Conservation (phyloP, 2,888 invertebrate genomes). For the Rhodophaea formosa region DNA sequence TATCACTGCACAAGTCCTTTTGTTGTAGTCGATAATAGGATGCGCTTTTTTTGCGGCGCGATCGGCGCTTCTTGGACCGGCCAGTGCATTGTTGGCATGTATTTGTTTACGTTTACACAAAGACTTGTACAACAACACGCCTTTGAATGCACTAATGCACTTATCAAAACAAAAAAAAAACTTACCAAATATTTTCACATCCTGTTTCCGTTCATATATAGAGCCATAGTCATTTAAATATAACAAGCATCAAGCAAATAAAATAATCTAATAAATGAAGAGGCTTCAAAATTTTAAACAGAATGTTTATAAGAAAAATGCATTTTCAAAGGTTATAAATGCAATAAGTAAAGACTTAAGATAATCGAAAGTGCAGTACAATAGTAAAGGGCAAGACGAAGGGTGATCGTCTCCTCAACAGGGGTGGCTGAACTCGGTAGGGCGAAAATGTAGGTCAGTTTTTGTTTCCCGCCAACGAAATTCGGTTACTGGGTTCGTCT, state of each 20-base stretch:
- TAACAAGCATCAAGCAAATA: too few relatives aligned
- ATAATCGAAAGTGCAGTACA: constrained; percentile 61
- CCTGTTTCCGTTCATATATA: too few relatives aligned
- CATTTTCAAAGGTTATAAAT: constrained; percentile 22
- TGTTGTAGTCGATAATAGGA: constrained; percentile 81
- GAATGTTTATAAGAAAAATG: not conserved
- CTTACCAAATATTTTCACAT: too few relatives aligned
- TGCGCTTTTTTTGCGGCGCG: constrained; percentile 77
- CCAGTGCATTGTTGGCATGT: constrained; percentile 34
- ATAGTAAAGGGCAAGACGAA: constrained; percentile 64
- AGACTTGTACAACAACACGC: constrained; percentile 38
- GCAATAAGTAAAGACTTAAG: constrained; percentile 48
- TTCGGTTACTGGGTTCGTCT: constrained; percentile 76
- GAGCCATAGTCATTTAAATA: too few relatives aligned
- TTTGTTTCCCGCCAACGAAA: constrained; percentile 79
- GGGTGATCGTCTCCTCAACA: constrained; percentile 63
- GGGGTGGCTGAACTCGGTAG: constrained; percentile 78
- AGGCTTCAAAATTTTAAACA: not conserved
- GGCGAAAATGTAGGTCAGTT: constrained; percentile 80
- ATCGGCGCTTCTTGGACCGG: constrained; percentile 60
- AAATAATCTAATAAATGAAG: too few relatives aligned
- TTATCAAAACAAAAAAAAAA: constrained; percentile 4
- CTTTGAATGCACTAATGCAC: constrained; percentile 28
- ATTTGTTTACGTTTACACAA: constrained; percentile 55
- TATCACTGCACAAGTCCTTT: constrained; percentile 80